These are phyloP conservation scores for Mastigias papua DNA, from an alignment of 30 jellyfish, hydroid and myxozoan species.

Conservation along the genomic window DNA sequence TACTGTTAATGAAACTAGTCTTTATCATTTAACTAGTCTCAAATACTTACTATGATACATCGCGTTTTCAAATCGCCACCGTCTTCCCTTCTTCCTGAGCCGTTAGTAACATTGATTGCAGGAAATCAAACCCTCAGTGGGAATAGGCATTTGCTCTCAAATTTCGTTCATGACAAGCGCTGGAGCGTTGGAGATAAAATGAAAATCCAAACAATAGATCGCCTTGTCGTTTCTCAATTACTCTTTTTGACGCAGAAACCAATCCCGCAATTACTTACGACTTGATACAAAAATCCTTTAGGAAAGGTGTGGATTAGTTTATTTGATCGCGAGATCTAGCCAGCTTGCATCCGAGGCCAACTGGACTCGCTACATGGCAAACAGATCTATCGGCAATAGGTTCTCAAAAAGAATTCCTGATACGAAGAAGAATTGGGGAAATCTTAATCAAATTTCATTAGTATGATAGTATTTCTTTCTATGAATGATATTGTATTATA, in stretches of 20 bases:
- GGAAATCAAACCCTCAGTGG: background rate
- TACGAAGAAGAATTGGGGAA: constrained; percentile 8
- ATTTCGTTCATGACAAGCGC: constrained; percentile 6
- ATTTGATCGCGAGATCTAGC: constrained; percentile 29
- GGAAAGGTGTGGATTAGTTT: constrained; percentile 3
- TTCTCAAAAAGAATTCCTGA: constrained; percentile 41
- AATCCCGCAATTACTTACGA: constrained; percentile 23
- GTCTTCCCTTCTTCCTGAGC: too few relatives aligned
- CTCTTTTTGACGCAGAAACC: constrained; percentile 30
- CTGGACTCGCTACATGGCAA: background rate
- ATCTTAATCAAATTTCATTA: constrained; percentile 14
- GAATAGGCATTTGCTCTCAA: background rate
- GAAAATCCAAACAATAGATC: constrained; percentile 46
- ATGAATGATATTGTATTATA: constrained; percentile 14
- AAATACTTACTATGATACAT: too few relatives aligned
- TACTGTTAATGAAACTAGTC: too few relatives aligned
- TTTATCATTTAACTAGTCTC: too few relatives aligned
- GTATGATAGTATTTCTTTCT: background rate
- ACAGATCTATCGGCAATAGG: constrained; percentile 16
- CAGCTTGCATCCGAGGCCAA: constrained; percentile 3
- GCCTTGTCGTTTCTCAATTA: constrained; percentile 22
- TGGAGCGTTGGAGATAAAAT: constrained; percentile 7
- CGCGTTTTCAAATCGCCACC: too few relatives aligned
- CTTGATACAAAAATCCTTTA: constrained; percentile 34
- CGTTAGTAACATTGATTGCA: background rate